These are phyloP conservation scores for Conus betulinus DNA, from an alignment of 1,140 invertebrate species.

Conservation along the genomic window DNA sequence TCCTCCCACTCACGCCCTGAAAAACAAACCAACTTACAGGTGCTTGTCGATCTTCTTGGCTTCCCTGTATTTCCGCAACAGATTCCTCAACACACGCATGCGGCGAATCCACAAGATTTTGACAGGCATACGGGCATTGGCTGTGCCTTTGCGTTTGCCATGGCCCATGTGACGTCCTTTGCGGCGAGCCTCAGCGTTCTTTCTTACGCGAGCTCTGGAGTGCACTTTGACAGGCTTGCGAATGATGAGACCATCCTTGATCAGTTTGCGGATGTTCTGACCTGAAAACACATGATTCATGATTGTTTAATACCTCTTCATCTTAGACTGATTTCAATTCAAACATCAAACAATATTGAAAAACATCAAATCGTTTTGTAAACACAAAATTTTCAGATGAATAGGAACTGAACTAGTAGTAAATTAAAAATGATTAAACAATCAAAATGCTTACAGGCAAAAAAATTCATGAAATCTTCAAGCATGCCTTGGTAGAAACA, in stretches of 20 bases:
- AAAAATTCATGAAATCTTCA: too few species aligned
- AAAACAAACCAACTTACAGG: slow-evolving; percentile 78
- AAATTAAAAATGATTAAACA: too few species aligned
- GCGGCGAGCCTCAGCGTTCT: slow-evolving; percentile 92
- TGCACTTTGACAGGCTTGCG: slow-evolving; percentile 99
- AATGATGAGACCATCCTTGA: slow-evolving; percentile 99
- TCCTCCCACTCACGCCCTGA: not conserved
- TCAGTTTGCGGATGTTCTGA: slow-evolving; percentile 98
- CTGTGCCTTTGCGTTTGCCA: slow-evolving; percentile 88
- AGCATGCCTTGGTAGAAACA: too few species aligned
- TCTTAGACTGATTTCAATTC: too few species aligned
- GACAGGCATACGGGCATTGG: slow-evolving; percentile 98
- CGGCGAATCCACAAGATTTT: slow-evolving; percentile 99
- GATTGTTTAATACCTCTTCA: too few species aligned
- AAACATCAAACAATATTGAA: too few species aligned
- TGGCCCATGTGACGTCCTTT: slow-evolving; percentile 99
- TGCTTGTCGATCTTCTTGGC: slow-evolving; percentile 99
- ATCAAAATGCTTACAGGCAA: too few species aligned
- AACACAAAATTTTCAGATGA: too few species aligned
- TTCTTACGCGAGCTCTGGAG: slow-evolving; percentile 96
- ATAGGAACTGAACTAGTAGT: too few species aligned
- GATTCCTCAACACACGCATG: slow-evolving; percentile 95
- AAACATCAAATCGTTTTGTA: too few species aligned
- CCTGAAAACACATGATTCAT: slow-evolving; percentile 79
- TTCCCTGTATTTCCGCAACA: slow-evolving; percentile 97